These are phyloP conservation scores for Nesospiza acunhae DNA, from an alignment of 2,113 vertebrate genomes.

Conservation along the genomic window DNA sequence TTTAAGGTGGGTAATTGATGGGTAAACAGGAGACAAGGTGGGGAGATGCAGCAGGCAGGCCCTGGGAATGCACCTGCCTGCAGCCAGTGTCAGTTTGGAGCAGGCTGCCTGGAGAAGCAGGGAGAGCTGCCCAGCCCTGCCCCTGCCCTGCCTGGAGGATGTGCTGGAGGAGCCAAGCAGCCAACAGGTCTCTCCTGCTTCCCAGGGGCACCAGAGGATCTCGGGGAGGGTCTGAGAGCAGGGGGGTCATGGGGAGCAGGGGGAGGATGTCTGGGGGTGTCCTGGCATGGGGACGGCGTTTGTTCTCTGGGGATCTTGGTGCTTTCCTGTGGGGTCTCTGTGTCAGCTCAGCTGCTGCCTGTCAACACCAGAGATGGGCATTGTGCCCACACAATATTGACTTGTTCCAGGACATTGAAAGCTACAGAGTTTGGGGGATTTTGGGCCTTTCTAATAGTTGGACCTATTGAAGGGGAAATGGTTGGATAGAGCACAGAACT, in stretches of 20 bases:
- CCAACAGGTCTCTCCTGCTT: conserved; percentile 17
- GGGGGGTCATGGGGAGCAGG: neutral
- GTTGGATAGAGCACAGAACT: neutral
- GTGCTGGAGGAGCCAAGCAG: conserved; percentile 45
- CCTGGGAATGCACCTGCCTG: neutral
- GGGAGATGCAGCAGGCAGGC: neutral
- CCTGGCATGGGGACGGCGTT: no score
- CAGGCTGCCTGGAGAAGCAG: neutral
- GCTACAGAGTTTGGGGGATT: neutral
- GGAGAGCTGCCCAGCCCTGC: neutral
- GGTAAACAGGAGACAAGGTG: neutral
- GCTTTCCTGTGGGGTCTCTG: neutral
- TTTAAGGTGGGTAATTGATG: conserved; percentile 28
- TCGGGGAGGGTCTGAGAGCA: neutral
- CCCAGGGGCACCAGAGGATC: neutral
- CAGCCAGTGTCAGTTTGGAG: rapidly evolving
- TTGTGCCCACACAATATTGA: neutral
- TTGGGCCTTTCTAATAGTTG: neutral
- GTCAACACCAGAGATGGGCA: neutral
- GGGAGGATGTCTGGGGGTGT: neutral
- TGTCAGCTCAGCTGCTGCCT: neutral
- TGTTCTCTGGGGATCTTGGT: neutral
- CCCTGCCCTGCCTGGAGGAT: neutral
- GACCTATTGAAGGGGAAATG: neutral
- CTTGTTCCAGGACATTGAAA: neutral